Evolutionary conservation across 2,113 vertebrate species (phyloP).

Genomic region (Daphoenositta chrysoptera): DNA sequence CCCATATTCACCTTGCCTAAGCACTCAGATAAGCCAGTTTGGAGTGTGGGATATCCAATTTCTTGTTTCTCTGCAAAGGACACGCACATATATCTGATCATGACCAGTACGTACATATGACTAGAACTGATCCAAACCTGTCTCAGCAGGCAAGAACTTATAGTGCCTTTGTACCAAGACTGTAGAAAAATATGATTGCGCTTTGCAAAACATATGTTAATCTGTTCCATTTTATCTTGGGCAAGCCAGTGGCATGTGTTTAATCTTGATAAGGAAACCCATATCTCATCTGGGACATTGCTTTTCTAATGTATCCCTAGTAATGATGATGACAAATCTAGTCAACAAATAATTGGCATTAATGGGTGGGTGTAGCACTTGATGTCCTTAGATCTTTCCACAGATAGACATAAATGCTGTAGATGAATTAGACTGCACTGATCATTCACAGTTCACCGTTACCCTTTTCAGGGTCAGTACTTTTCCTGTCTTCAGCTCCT

Average conservation of each 20-base stretch:
- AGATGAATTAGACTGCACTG: constrained; percentile 9
- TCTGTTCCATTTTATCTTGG: background rate
- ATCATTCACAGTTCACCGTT: background rate
- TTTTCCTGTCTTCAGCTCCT: constrained; percentile 7
- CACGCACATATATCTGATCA: background rate
- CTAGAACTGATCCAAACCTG: background rate
- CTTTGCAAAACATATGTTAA: background rate
- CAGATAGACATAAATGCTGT: background rate
- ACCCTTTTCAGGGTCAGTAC: background rate
- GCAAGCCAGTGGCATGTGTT: background rate
- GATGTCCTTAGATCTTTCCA: background rate
- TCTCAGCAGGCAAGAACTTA: background rate
- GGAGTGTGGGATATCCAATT: background rate
- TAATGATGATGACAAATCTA: background rate
- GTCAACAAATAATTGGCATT: constrained; percentile 3
- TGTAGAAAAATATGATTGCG: background rate
- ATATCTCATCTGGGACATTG: background rate
- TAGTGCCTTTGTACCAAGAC: background rate
- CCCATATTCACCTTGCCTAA: background rate
- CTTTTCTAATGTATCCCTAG: background rate
- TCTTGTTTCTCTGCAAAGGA: background rate
- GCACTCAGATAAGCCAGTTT: background rate
- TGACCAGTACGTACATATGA: background rate
- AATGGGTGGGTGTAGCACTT: background rate
- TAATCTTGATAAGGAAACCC: background rate